Evolutionary conservation across 2,113 vertebrate species (phyloP).

Genomic region (Pseudopodoces humilis): DNA sequence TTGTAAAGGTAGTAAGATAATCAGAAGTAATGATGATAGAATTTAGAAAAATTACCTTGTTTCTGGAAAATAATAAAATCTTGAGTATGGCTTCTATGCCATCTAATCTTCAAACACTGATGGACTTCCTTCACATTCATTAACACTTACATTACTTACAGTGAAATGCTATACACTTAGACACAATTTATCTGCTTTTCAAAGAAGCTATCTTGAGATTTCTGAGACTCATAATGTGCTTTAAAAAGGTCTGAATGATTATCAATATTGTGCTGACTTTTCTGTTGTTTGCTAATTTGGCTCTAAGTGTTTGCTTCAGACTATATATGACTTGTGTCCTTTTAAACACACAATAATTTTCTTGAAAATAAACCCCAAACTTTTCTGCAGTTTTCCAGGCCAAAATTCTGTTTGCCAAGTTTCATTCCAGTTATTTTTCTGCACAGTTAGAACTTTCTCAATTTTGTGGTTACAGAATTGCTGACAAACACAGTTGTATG

Average conservation of each 20-base stretch:
- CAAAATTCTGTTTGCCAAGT: background rate
- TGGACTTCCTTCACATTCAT: background rate
- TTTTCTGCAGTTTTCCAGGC: background rate
- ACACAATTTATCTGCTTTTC: background rate
- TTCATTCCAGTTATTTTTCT: constrained; percentile 22
- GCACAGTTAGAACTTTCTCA: background rate
- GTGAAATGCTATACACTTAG: background rate
- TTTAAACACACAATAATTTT: background rate
- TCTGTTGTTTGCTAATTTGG: background rate
- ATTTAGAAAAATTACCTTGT: background rate
- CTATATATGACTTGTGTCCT: background rate
- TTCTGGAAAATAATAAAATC: background rate
- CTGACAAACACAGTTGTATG: constrained; percentile 10
- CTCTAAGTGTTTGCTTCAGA: background rate
- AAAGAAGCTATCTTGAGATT: background rate
- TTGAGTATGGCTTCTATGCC: background rate
- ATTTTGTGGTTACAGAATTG: constrained; percentile 29
- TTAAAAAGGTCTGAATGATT: background rate
- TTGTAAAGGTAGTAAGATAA: background rate
- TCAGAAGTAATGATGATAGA: background rate
- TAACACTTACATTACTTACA: background rate
- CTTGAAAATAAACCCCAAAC: background rate
- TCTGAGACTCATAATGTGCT: background rate
- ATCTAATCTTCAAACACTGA: background rate
- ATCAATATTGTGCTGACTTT: background rate